A percentile compares a stretch with the other conserved stretches of the same genome.
Conservation (phyloP, 2,797 vertebrate species). For the Pseudocheirus occidentalis region DNA sequence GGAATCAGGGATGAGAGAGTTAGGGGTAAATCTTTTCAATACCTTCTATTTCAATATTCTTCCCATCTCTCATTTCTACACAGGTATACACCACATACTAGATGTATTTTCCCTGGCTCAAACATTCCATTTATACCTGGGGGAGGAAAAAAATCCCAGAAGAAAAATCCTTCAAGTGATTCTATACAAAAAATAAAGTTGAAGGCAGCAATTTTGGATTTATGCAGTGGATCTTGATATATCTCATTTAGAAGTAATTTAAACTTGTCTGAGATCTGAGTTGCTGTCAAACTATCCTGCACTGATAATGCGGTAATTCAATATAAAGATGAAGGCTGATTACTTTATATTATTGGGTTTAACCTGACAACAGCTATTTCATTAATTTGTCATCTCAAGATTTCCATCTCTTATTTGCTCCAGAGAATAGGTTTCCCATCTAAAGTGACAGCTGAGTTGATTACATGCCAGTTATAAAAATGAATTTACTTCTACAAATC, state of each 20-base stretch:
- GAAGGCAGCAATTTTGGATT: conserved; percentile 71
- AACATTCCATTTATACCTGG: conserved; percentile 49
- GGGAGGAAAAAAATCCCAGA: conserved; percentile 38
- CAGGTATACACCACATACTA: neutral
- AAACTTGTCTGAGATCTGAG: conserved; percentile 81
- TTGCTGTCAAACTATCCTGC: conserved; percentile 80
- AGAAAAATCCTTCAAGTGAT: conserved; percentile 54
- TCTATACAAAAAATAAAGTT: conserved; percentile 63
- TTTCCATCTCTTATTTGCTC: conserved; percentile 87
- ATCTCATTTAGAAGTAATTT: conserved; percentile 83
- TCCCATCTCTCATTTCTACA: neutral
- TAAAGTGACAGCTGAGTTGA: conserved; percentile 86
- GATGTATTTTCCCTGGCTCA: conserved; percentile 25
- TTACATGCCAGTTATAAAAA: conserved; percentile 88
- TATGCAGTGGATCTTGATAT: conserved; percentile 68
- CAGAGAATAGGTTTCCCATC: conserved; percentile 85
- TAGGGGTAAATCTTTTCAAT: neutral
- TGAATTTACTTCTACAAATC: conserved; percentile 84
- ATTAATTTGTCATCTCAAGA: conserved; percentile 87
- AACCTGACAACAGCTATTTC: conserved; percentile 86
- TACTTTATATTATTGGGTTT: conserved; percentile 87
- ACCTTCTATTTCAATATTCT: neutral
- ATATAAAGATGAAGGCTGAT: conserved; percentile 85
- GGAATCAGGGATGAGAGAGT: neutral
- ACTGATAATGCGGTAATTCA: conserved; percentile 84